Evolutionary conservation across 2,888 invertebrate species (phyloP).

Genomic region (Pecten maximus): DNA sequence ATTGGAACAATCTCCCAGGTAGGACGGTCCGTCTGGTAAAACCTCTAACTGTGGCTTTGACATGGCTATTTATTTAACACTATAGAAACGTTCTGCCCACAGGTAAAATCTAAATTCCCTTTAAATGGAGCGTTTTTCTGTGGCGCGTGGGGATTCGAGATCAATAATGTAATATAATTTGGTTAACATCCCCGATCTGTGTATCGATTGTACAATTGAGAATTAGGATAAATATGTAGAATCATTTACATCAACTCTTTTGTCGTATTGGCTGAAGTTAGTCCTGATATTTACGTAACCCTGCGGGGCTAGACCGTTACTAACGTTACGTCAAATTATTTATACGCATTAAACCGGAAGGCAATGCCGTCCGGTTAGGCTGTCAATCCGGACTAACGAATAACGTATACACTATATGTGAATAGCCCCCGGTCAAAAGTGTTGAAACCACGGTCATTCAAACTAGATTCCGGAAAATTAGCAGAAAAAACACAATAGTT

Average conservation of each 20-base stretch:
- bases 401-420: too few relatives aligned
- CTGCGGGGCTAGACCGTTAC: neutral
- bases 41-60: neutral
- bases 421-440: too few relatives aligned
- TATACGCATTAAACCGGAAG: neutral
- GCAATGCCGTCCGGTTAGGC: too few relatives aligned
- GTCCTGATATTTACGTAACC: neutral
- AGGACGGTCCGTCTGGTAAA: neutral
- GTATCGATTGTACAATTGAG: neutral
- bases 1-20: neutral
- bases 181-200: neutral
- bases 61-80: neutral
- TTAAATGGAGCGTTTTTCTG: neutral
- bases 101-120: neutral
- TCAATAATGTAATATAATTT: conserved; percentile 23
- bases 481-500: too few relatives aligned
- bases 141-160: neutral
- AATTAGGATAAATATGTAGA: neutral
- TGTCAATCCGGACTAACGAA: too few relatives aligned
- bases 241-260: neutral
- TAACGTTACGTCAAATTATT: too few relatives aligned
- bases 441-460: too few relatives aligned
- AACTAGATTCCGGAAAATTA: too few relatives aligned
- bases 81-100: neutral
- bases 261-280: neutral